A percentile compares a stretch with the other conserved stretches of the same genome.
Evolutionary conservation across 1,140 invertebrate genomes (phyloP).

Genomic region (Latrodectus geometricus): DNA sequence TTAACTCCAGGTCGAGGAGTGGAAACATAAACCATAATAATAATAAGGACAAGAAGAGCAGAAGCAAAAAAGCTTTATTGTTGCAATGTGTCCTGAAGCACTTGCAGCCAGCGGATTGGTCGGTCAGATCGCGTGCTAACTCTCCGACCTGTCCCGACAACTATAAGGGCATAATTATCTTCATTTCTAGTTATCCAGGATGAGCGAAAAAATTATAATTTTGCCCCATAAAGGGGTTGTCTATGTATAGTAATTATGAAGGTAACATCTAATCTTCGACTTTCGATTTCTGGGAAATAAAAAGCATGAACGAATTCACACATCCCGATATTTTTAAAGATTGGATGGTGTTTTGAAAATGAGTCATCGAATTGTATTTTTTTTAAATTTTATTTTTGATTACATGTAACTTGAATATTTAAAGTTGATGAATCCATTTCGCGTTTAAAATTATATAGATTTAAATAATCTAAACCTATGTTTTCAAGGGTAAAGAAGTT

Average conservation of each 20-base stretch:
- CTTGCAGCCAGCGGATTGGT: constrained; percentile 42
- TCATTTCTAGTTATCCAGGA: constrained; percentile 47
- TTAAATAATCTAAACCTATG: background rate
- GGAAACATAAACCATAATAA: constrained; percentile 16
- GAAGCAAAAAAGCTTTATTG: constrained; percentile 39
- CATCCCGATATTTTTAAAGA: too few relatives aligned
- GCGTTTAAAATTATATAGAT: background rate
- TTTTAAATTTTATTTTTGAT: background rate
- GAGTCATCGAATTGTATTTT: too few relatives aligned
- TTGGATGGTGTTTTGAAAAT: too few relatives aligned
- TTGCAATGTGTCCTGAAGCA: constrained; percentile 55
- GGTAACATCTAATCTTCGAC: background rate
- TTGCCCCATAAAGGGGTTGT: constrained; percentile 22
- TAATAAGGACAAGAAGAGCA: constrained; percentile 12
- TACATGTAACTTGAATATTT: background rate
- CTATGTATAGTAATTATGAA: constrained; percentile 25
- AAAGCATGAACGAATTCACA: background rate
- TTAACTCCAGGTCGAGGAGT: constrained; percentile 50
- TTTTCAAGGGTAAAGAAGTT: too few relatives aligned
- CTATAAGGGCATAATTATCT: constrained; percentile 59
- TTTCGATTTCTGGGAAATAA: background rate
- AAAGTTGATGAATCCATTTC: background rate
- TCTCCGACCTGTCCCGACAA: constrained; percentile 42
- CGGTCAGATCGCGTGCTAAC: constrained; percentile 38
- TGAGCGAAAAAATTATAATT: constrained; percentile 16